Conservation (phyloP, 2,113 vertebrate species). For the Connochaetes taurinus region DNA sequence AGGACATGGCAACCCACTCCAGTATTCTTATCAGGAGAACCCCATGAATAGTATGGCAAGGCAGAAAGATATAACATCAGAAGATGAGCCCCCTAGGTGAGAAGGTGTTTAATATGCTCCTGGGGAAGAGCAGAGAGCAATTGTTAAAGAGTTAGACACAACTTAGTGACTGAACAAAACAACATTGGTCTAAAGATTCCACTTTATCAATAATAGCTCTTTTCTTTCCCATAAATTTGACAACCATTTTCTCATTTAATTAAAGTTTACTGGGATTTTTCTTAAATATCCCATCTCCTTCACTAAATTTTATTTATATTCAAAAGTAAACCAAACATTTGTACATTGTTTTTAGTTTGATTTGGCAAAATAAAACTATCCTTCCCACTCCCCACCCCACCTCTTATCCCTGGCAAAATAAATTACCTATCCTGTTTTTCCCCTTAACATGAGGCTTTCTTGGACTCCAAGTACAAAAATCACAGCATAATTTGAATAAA, state of each 20-base stretch:
- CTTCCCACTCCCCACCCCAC: no score
- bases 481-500: background rate
- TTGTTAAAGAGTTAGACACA: background rate
- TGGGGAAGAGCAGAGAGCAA: background rate
- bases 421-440: background rate
- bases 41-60: background rate
- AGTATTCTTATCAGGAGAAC: background rate
- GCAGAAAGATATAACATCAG: background rate
- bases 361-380: background rate
- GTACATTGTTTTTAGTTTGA: background rate
- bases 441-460: background rate
- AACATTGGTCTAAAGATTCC: background rate
- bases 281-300: background rate
- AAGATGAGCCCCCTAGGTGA: background rate
- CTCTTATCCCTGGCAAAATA: background rate
- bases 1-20: background rate
- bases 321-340: background rate
- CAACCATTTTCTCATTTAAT: background rate
- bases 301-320: background rate
- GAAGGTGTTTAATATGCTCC: background rate
- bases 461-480: background rate
- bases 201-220: background rate
- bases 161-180: background rate
- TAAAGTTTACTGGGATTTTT: background rate
- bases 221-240: background rate